Conservation (phyloP, 2,113 vertebrate species). For the Penelope pileata region DNA sequence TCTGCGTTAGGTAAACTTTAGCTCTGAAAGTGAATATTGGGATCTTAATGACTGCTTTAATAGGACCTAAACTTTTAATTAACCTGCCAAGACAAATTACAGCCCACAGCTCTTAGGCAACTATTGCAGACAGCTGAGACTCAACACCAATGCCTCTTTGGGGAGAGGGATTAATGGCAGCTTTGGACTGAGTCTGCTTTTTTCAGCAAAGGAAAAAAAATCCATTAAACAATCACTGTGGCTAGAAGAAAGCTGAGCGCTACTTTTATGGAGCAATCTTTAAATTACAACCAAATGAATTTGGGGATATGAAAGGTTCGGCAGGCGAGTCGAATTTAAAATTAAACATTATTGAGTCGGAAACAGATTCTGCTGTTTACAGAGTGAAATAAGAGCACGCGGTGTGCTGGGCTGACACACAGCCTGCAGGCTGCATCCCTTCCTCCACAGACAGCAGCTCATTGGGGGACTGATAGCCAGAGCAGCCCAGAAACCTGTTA, state of each 20-base stretch:
- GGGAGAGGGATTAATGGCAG: conserved; percentile 72
- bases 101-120: conserved; percentile 70
- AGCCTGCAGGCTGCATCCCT: not conserved
- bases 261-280: conserved; percentile 45
- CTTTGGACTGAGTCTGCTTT: conserved; percentile 56
- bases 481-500: not conserved
- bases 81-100: conserved; percentile 80
- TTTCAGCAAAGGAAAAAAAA: conserved; percentile 30
- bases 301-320: conserved; percentile 1
- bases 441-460: not conserved
- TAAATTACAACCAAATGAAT: conserved; percentile 62
- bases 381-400: not conserved
- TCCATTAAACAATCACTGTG: conserved; percentile 66
- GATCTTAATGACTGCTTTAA: conserved; percentile 75
- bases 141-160: conserved; percentile 65
- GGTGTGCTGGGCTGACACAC: not conserved
- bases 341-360: not conserved
- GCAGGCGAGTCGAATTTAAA: conserved; percentile 21
- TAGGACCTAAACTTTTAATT: conserved; percentile 82
- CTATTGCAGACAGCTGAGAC: conserved; percentile 74
- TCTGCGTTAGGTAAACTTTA: conserved; percentile 68
- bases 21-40: conserved; percentile 58
- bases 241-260: conserved; percentile 33
- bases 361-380: conserved; percentile 1
- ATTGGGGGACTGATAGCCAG: not conserved